Conservation (phyloP, 2,888 invertebrate genomes). For the Drosophila buzzatii region DNA sequence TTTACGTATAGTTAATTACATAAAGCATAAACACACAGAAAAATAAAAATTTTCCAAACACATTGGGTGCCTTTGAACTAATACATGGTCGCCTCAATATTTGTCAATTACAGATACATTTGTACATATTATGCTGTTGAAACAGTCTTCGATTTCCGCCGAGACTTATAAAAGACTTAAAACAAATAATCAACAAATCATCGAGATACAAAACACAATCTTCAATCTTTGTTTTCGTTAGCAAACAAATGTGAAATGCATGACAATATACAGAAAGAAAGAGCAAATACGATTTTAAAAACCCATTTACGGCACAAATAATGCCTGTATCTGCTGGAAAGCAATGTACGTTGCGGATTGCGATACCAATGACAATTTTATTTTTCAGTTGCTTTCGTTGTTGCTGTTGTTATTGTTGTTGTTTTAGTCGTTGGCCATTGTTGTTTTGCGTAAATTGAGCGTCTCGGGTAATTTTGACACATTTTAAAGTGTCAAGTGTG, state of each 20-base stretch:
- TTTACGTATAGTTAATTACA: not conserved
- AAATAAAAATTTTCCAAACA: constrained; percentile 27
- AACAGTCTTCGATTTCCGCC: constrained; percentile 42
- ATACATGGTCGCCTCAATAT: constrained; percentile 51
- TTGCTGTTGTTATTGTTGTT: constrained; percentile 14
- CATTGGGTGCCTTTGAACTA: constrained; percentile 48
- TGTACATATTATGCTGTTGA: constrained; percentile 9
- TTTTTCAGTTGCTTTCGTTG: constrained; percentile 16
- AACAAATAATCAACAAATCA: constrained; percentile 50
- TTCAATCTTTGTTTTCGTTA: constrained; percentile 19
- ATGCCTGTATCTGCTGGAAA: constrained; percentile 37
- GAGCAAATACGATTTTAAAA: constrained; percentile 53
- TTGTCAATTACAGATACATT: constrained; percentile 24
- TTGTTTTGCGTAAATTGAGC: constrained; percentile 58
- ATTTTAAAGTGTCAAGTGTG: constrained; percentile 65
- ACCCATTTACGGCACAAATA: constrained; percentile 50
- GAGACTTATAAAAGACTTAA: constrained; percentile 38
- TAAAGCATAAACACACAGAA: not conserved
- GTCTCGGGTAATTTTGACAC: constrained; percentile 60
- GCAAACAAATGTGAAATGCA: constrained; percentile 40
- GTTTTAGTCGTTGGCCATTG: constrained; percentile 21
- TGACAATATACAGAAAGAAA: constrained; percentile 56
- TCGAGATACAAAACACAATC: constrained; percentile 38
- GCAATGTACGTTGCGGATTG: constrained; percentile 58
- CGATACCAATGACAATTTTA: constrained; percentile 48